Conservation (phyloP, 2,797 vertebrate genomes). For the Hydrocynus forskahlii region DNA sequence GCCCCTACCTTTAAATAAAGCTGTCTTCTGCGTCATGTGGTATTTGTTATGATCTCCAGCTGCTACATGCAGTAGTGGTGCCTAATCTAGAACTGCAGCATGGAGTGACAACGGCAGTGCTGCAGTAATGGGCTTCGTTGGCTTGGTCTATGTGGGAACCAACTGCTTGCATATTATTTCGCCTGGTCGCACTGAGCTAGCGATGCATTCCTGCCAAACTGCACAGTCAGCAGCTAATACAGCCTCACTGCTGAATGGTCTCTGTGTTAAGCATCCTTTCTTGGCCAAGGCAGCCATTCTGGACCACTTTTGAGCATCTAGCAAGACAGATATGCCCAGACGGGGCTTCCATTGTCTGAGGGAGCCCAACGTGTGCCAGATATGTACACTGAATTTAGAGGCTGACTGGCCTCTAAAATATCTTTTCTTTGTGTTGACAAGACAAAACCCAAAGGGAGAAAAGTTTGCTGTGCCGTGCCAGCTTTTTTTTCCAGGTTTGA, state of each 20-base stretch:
- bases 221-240: constrained; percentile 48
- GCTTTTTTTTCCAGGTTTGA: background rate
- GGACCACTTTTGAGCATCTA: constrained; percentile 41
- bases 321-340: constrained; percentile 41
- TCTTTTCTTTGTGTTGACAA: constrained; percentile 14
- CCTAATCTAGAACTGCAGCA: constrained; percentile 8
- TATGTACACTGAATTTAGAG: constrained; percentile 29
- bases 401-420: constrained; percentile 9
- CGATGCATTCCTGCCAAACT: constrained; percentile 40
- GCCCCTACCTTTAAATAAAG: constrained; percentile 26
- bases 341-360: constrained; percentile 47
- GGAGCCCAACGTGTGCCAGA: constrained; percentile 32
- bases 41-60: constrained; percentile 45
- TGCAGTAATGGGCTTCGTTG: constrained; percentile 14
- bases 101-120: background rate
- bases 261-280: constrained; percentile 42
- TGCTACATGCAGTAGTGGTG: constrained; percentile 10
- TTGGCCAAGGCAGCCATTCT: constrained; percentile 34
- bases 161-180: constrained; percentile 38
- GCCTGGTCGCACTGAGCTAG: constrained; percentile 35
- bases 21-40: constrained; percentile 16
- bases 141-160: constrained; percentile 19
- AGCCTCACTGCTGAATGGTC: constrained; percentile 40
- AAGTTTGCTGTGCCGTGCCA: background rate
- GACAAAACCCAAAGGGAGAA: background rate